These are phyloP conservation scores for Cacatua alba DNA, from an alignment of 2,113 vertebrate genomes.

Conservation along the genomic window DNA sequence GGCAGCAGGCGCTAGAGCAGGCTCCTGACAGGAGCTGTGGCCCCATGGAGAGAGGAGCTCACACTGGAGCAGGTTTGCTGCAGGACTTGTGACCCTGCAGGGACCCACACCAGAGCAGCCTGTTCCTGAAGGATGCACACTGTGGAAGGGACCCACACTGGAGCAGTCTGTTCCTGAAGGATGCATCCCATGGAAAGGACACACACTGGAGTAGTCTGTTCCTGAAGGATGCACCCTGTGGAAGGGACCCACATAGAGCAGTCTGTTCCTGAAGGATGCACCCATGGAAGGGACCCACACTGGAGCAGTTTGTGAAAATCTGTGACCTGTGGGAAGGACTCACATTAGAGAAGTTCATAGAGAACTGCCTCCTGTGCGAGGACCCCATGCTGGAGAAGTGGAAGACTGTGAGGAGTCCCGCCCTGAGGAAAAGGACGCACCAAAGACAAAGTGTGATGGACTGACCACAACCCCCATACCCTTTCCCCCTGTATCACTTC, in stretches of 20 bases:
- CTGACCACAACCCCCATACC: neutral
- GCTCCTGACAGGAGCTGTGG: no score
- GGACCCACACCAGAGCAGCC: no score
- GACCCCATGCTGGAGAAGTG: neutral
- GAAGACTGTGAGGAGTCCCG: neutral
- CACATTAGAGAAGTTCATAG: neutral
- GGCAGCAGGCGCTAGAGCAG: no score
- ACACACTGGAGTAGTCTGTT: no score
- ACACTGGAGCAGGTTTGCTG: no score
- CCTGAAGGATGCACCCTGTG: neutral
- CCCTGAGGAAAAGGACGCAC: neutral
- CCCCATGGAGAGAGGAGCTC: no score
- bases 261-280: neutral
- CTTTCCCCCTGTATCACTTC: rapidly evolving
- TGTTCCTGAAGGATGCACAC: no score
- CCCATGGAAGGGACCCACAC: no score
- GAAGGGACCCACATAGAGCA: neutral
- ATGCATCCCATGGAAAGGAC: no score
- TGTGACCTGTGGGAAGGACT: neutral
- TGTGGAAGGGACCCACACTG: no score
- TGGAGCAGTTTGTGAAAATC: neutral
- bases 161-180: no score
- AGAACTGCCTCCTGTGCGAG: neutral
- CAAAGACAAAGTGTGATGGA: neutral
- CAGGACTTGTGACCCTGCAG: no score